phyloP scores from a whole-genome alignment of 2,888 invertebrate genomes.

The Raillietiella orientalis region DNA sequence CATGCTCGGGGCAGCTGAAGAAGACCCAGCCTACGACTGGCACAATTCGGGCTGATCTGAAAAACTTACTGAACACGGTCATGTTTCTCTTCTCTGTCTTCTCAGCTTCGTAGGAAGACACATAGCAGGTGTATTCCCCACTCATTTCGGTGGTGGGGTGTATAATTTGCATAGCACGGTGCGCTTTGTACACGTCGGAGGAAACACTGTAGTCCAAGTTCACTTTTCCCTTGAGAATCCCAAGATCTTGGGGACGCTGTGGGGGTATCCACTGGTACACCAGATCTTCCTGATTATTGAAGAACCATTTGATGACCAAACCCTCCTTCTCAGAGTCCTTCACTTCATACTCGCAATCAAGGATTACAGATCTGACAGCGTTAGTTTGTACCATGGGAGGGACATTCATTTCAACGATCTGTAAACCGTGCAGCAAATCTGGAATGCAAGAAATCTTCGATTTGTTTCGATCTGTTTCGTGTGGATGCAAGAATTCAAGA shows the following conservation, averaged over 20 bases:
- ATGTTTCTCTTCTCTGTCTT: background rate
- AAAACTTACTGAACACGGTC: background rate
- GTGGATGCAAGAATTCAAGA: too few species aligned
- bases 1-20: too few species aligned
- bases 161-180: background rate
- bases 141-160: background rate
- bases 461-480: too few species aligned
- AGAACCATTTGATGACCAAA: constrained; percentile 41
- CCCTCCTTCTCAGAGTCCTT: constrained; percentile 19
- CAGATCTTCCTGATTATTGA: constrained; percentile 24
- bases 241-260: constrained; percentile 18
- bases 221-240: constrained; percentile 19
- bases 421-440: too few species aligned
- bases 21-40: too few species aligned
- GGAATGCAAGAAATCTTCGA: too few species aligned
- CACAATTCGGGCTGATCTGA: too few species aligned
- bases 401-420: too few species aligned
- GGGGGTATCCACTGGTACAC: constrained; percentile 51
- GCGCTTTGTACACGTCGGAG: constrained; percentile 9
- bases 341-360: constrained; percentile 35
- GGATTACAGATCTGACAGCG: constrained; percentile 19
- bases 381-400: constrained; percentile 23
- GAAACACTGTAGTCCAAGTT: constrained; percentile 29
- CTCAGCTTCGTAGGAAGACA: background rate
- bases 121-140: background rate